Percentiles rank a stretch among this genome's conserved stretches.
Conservation (phyloP, 92 coral and sea anemone species). For the Umimayanthus kanabou region DNA sequence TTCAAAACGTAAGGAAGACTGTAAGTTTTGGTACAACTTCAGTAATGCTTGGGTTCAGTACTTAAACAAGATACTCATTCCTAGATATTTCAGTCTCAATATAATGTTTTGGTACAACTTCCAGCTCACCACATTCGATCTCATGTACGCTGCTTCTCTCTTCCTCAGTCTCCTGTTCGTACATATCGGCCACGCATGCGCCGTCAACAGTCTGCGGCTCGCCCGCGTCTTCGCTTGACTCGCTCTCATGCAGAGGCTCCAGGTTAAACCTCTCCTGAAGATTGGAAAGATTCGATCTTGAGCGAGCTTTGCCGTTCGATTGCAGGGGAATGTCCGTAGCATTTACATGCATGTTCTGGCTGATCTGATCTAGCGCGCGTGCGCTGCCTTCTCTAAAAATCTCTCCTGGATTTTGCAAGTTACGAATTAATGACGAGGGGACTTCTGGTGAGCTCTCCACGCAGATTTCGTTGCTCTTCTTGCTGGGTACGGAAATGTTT, state of each 20-base stretch:
- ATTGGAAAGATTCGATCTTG: slow-evolving; percentile 9
- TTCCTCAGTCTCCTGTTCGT: slow-evolving; percentile 20
- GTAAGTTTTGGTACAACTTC: not conserved
- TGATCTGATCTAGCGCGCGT: not conserved
- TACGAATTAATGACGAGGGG: not conserved
- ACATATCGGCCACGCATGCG: slow-evolving; percentile 11
- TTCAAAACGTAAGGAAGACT: too few species aligned
- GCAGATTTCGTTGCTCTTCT: not conserved
- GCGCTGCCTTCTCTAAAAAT: not conserved
- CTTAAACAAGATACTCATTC: not conserved
- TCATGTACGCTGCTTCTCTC: slow-evolving; percentile 6
- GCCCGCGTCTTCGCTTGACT: not conserved
- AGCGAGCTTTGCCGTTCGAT: not conserved
- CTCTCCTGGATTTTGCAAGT: not conserved
- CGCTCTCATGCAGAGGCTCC: not conserved
- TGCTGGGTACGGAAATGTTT: slow-evolving; percentile 28
- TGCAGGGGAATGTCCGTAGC: not conserved
- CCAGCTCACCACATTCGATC: not conserved
- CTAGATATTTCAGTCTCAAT: not conserved
- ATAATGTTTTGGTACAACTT: not conserved
- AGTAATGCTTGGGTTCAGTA: not conserved
- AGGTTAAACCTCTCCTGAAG: slow-evolving; percentile 14
- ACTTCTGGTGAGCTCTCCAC: not conserved
- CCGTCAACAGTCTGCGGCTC: not conserved
- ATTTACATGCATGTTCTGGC: not conserved